These are phyloP conservation scores for Engystomops pustulosus DNA, from an alignment of 2,113 vertebrate genomes.

Conservation along the genomic window DNA sequence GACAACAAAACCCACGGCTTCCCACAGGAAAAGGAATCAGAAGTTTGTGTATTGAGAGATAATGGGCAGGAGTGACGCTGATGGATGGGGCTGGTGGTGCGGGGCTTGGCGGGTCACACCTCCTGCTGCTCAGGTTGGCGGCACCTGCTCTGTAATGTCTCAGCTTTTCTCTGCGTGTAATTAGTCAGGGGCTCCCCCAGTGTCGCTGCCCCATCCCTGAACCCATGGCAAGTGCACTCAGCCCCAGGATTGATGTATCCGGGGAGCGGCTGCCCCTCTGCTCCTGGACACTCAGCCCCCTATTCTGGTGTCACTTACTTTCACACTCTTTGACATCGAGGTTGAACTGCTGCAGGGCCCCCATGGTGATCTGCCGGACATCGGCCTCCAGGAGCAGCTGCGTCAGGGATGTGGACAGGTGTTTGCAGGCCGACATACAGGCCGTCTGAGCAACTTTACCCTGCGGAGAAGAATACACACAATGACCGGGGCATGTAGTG, in stretches of 20 bases:
- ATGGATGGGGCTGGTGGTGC: slow-evolving; percentile 65
- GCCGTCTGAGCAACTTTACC: slow-evolving; percentile 97
- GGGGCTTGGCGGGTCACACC: slow-evolving; percentile 52
- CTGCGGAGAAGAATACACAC: slow-evolving; percentile 69
- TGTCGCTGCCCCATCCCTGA: background rate
- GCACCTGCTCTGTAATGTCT: slow-evolving; percentile 65
- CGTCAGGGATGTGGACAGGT: slow-evolving; percentile 91
- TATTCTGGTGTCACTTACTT: slow-evolving; percentile 75
- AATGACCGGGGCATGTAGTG: background rate
- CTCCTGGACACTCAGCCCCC: no score
- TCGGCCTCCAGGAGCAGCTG: slow-evolving; percentile 91
- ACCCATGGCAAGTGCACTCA: no score
- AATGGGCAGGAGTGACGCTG: slow-evolving; percentile 66
- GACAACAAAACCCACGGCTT: slow-evolving; percentile 57
- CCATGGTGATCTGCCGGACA: slow-evolving; percentile 90
- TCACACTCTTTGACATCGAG: slow-evolving; percentile 93
- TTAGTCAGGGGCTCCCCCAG: slow-evolving; percentile 12
- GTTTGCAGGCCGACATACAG: slow-evolving; percentile 97
- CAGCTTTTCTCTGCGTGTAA: slow-evolving; percentile 35
- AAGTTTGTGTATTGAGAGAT: slow-evolving; percentile 56
- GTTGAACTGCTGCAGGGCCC: slow-evolving; percentile 92
- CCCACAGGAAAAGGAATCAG: slow-evolving; percentile 56
- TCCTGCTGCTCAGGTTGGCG: slow-evolving; percentile 64
- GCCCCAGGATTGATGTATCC: no score
- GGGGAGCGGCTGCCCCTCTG: no score